phyloP scores from a whole-genome alignment of 2,888 invertebrate species.

The Trachelus tabidus region DNA sequence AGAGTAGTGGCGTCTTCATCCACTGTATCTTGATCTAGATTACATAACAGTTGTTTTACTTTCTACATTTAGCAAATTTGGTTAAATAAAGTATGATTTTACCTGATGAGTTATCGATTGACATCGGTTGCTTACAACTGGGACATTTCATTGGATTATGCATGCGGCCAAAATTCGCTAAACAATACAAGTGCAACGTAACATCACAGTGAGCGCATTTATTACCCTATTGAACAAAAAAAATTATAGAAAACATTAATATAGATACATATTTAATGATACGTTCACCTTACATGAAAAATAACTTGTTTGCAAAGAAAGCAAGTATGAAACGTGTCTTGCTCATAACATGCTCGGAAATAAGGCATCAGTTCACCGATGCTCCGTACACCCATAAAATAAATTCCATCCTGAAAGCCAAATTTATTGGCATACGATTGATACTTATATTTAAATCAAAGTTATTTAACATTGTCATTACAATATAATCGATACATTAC shows the following conservation, averaged over 20 bases:
- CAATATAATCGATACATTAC: slow-evolving; percentile 31
- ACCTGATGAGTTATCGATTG: slow-evolving; percentile 27
- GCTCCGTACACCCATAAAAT: slow-evolving; percentile 58
- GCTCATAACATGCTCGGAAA: slow-evolving; percentile 50
- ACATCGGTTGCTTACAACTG: slow-evolving; percentile 31
- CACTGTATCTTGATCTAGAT: neutral
- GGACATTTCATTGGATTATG: slow-evolving; percentile 39
- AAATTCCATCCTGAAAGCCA: slow-evolving; percentile 46
- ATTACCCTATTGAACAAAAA: slow-evolving; percentile 16
- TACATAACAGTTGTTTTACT: too few species aligned
- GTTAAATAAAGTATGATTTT: neutral
- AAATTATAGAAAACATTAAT: slow-evolving; percentile 4
- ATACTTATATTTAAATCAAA: neutral
- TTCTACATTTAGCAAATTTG: too few species aligned
- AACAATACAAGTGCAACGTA: slow-evolving; percentile 41
- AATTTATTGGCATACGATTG: neutral
- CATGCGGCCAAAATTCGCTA: slow-evolving; percentile 32
- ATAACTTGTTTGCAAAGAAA: slow-evolving; percentile 51
- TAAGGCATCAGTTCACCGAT: slow-evolving; percentile 55
- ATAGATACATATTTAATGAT: neutral
- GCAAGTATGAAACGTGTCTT: slow-evolving; percentile 46
- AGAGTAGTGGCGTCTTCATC: slow-evolving; percentile 1
- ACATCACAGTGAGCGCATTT: slow-evolving; percentile 20
- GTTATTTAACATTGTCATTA: slow-evolving; percentile 3
- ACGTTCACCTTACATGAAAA: slow-evolving; percentile 51